Percentiles rank a stretch among this genome's conserved stretches.
Evolutionary conservation across 2,888 invertebrate genomes (phyloP).

Genomic region (Drosophila mayaguana): DNA sequence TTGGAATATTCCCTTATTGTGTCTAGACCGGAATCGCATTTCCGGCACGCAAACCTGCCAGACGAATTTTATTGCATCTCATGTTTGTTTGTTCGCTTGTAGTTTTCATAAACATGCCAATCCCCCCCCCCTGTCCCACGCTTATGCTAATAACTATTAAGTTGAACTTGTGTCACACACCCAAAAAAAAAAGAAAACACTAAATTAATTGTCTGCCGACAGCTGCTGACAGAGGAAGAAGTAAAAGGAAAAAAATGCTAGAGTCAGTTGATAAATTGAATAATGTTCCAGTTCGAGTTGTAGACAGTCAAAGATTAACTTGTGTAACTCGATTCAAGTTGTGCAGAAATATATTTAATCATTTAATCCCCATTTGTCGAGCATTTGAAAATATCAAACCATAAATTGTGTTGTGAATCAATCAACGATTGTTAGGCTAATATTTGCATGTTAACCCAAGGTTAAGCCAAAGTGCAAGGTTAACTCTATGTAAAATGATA

Average conservation of each 20-base stretch:
- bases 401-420: no score
- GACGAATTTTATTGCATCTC: constrained; percentile 49
- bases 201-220: constrained; percentile 19
- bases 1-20: constrained; percentile 44
- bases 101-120: constrained; percentile 28
- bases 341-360: no score
- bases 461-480: no score
- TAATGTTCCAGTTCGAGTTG: not conserved
- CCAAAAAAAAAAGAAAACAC: constrained; percentile 13
- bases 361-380: no score
- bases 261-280: not conserved
- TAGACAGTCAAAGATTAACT: not conserved
- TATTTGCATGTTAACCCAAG: no score
- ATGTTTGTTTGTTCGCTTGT: constrained; percentile 23
- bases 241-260: not conserved
- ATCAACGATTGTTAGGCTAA: no score
- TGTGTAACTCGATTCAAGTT: not conserved
- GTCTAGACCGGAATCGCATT: constrained; percentile 74
- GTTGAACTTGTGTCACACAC: constrained; percentile 42
- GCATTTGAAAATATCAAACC: no score
- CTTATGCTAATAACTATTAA: constrained; percentile 41
- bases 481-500: no score
- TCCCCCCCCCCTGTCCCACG: not conserved
- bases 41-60: constrained; percentile 66
- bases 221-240: constrained; percentile 2